Evolutionary conservation across 1,140 invertebrate species (phyloP).

Genomic region (Caenorhabditis inopinata): DNA sequence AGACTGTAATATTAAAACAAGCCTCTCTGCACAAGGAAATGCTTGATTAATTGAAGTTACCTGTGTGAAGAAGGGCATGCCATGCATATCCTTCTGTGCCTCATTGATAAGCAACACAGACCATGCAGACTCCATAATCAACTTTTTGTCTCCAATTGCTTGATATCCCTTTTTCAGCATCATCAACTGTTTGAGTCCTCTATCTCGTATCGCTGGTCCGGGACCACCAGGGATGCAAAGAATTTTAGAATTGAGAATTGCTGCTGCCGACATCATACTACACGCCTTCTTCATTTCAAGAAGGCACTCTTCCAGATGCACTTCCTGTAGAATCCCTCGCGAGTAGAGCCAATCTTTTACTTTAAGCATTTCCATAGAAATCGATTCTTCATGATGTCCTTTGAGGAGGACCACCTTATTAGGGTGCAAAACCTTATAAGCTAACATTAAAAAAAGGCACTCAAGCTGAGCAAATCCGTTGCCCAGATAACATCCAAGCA

Average conservation of each 20-base stretch:
- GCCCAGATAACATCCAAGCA: constrained; percentile 7
- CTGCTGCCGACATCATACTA: constrained; percentile 4
- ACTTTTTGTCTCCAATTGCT: background rate
- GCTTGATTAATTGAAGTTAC: background rate
- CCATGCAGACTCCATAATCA: constrained; percentile 3
- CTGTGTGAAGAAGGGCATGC: background rate
- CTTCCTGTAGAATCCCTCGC: background rate
- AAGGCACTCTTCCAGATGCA: background rate
- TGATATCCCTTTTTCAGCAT: background rate
- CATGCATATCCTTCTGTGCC: constrained; percentile 15
- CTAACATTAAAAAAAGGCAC: background rate
- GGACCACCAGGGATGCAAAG: constrained; percentile 1
- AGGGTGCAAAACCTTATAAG: background rate
- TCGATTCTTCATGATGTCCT: constrained; percentile 10
- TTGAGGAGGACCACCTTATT: background rate
- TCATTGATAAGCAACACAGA: background rate
- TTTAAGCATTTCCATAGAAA: constrained; percentile 18
- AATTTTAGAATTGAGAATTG: background rate
- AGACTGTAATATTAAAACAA: too few species aligned
- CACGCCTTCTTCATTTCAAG: background rate
- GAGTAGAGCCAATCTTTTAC: background rate
- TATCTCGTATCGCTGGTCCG: background rate
- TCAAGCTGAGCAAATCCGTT: background rate
- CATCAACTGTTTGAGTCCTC: background rate
- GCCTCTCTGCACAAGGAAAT: too few species aligned